Percentiles rank a stretch among this genome's conserved stretches.
Conservation (phyloP, 2,797 vertebrate genomes). For the Anomalospiza imberbis region DNA sequence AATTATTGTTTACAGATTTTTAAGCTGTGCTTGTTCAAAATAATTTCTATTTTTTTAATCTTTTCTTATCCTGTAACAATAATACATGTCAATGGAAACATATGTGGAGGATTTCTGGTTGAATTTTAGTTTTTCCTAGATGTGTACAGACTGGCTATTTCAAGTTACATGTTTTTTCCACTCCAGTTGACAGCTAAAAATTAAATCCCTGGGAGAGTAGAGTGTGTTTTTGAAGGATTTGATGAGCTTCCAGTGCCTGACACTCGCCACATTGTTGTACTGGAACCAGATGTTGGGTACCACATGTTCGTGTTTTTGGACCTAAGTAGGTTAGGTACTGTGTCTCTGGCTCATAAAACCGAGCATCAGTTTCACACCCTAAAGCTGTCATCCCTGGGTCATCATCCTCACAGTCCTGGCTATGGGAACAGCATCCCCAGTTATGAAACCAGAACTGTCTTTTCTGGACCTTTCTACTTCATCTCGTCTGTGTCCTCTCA, state of each 20-base stretch:
- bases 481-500: neutral
- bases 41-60: neutral
- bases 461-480: neutral
- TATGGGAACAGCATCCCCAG: neutral
- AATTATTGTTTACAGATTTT: neutral
- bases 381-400: neutral
- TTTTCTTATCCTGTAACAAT: neutral
- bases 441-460: neutral
- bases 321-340: neutral
- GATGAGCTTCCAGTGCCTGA: slow-evolving; percentile 38
- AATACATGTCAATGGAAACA: neutral
- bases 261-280: neutral
- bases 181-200: neutral
- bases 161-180: neutral
- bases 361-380: neutral
- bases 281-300: slow-evolving; percentile 14
- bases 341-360: neutral
- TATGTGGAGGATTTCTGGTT: neutral
- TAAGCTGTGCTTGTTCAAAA: neutral
- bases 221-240: slow-evolving; percentile 22
- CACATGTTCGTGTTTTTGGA: neutral
- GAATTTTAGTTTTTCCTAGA: slow-evolving; percentile 7
- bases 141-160: neutral
- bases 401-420: neutral
- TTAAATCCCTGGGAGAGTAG: neutral